Percentiles rank a stretch among this genome's conserved stretches.
Evolutionary conservation across 2,113 vertebrate species (phyloP).

Genomic region (Plecturocebus donacophilus): DNA sequence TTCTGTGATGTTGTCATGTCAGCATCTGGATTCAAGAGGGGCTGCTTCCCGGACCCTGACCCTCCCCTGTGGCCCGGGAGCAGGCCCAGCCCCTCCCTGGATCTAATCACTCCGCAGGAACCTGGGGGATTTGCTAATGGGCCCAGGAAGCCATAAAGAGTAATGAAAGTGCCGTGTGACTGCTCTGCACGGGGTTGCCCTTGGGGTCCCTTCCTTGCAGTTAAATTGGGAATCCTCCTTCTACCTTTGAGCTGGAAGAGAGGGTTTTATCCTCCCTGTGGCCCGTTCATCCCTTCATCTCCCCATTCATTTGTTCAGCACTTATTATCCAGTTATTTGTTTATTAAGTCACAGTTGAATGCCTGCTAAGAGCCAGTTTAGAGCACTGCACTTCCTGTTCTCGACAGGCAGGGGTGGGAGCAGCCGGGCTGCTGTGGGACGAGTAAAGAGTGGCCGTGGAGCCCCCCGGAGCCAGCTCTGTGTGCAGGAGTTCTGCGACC

Average conservation of each 20-base stretch:
- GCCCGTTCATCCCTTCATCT: neutral
- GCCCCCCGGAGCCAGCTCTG: neutral
- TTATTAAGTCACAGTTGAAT: neutral
- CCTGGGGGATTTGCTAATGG: constrained; percentile 79
- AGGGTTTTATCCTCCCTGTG: constrained; percentile 32
- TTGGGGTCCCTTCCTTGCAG: constrained; percentile 63
- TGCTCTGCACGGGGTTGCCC: constrained; percentile 70
- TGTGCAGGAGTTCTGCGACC: neutral
- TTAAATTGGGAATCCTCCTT: constrained; percentile 73
- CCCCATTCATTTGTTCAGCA: neutral
- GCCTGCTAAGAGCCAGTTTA: neutral
- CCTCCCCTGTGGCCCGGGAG: constrained; percentile 49
- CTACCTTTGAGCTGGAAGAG: constrained; percentile 43
- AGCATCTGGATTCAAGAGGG: constrained; percentile 81
- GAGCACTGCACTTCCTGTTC: accelerated
- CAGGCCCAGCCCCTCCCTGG: constrained; percentile 47
- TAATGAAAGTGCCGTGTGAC: constrained; percentile 78
- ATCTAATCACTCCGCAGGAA: constrained; percentile 78
- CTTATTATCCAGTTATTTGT: neutral
- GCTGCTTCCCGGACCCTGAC: constrained; percentile 69
- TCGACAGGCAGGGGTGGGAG: neutral
- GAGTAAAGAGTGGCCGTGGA: neutral
- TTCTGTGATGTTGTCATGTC: constrained; percentile 80
- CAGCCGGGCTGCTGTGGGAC: accelerated
- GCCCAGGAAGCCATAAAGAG: constrained; percentile 78